Conservation (phyloP, 2,113 vertebrate species). For the Triplophysa tibetana region DNA sequence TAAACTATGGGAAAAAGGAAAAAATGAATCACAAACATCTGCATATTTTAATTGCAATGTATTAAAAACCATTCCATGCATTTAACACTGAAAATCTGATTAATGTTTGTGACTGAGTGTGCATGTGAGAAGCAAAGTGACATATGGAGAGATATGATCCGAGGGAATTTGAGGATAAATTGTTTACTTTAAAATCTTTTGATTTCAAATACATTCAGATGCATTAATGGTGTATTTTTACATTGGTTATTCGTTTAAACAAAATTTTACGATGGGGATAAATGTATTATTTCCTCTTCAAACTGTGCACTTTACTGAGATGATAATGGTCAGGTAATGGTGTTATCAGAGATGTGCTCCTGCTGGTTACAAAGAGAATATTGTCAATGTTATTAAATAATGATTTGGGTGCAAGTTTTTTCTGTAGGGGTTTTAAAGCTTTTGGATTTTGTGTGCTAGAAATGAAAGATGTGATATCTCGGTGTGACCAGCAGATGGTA, state of each 20-base stretch:
- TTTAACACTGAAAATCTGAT: background rate
- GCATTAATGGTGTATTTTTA: no score
- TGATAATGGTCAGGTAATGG: background rate
- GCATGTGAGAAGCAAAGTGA: no score
- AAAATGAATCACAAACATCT: no score
- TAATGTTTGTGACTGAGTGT: no score
- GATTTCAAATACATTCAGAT: no score
- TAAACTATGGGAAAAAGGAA: no score
- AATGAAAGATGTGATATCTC: background rate
- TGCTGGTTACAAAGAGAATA: constrained; percentile 12
- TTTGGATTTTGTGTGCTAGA: background rate
- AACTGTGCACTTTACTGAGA: background rate
- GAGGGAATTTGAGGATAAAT: no score
- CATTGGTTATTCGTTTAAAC: no score
- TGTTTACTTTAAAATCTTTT: no score
- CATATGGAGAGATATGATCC: no score
- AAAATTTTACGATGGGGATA: background rate
- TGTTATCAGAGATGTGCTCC: background rate
- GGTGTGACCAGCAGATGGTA: constrained; percentile 61
- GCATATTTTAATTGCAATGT: no score
- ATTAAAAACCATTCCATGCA: background rate
- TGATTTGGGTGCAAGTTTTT: constrained; percentile 1
- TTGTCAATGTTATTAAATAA: constrained; percentile 23
- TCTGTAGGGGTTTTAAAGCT: constrained; percentile 22
- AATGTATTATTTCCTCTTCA: background rate